These are phyloP conservation scores for Ophioninae sp. DNA, from an alignment of 2,888 invertebrate species.

Conservation along the genomic window DNA sequence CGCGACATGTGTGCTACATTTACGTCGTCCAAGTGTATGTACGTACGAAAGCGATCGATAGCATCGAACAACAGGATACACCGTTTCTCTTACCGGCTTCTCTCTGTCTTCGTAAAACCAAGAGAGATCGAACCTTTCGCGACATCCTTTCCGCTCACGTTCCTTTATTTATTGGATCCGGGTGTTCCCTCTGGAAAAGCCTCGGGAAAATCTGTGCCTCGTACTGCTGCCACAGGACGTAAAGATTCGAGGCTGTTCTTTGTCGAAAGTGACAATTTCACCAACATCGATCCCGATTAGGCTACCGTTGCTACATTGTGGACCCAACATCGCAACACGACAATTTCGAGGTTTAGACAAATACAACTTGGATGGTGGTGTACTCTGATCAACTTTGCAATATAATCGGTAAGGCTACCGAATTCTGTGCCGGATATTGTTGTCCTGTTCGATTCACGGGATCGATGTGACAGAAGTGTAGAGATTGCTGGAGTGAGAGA, in stretches of 20 bases:
- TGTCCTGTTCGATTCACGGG: slow-evolving; percentile 29
- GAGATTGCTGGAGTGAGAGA: slow-evolving; percentile 4
- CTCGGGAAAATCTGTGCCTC: slow-evolving; percentile 20
- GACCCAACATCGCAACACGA: background rate
- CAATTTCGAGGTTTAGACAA: slow-evolving; percentile 19
- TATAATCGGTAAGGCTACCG: slow-evolving; percentile 18
- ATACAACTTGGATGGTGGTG: background rate
- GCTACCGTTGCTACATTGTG: slow-evolving; percentile 1
- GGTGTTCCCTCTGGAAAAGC: background rate
- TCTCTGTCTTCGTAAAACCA: slow-evolving; percentile 11
- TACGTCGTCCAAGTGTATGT: slow-evolving; percentile 24
- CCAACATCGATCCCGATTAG: slow-evolving; percentile 14
- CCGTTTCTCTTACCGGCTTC: slow-evolving; percentile 7
- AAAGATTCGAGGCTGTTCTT: background rate
- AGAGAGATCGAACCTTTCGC: background rate
- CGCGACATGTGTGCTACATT: slow-evolving; percentile 51
- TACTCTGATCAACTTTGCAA: slow-evolving; percentile 21
- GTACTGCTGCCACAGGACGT: background rate
- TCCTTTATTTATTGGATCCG: slow-evolving; percentile 48
- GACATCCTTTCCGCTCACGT: slow-evolving; percentile 12
- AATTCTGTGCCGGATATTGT: slow-evolving; percentile 19
- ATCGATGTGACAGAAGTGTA: slow-evolving; percentile 13
- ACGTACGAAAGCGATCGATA: slow-evolving; percentile 49
- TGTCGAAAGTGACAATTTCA: background rate
- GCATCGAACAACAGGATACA: background rate